Base-by-base conservation (phyloP, 2,797 vertebrate genomes). In the Danio tinwini region DNA sequence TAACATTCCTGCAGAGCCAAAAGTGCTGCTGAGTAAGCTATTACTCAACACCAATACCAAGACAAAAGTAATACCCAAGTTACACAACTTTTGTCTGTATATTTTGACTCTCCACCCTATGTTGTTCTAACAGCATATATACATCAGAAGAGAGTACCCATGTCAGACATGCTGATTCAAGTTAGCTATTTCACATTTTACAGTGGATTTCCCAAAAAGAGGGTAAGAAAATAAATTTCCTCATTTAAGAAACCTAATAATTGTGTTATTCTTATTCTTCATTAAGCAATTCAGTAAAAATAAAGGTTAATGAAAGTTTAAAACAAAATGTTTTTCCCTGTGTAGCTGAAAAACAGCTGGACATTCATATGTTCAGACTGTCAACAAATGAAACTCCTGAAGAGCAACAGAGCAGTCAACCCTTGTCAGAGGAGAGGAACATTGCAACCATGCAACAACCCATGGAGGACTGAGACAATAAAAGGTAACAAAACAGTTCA, bases 381-480 rank as follows among this genome's bases (percentile, higher is more conserved):
- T 76, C 62, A 67, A 39, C 40, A 45, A 47, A n/a, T 49, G 11
- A 68, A 77, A 6, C 0, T 21, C 39, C 5, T 42, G 56, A 2
- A 58, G 14, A 71, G 49, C 68, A 53, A 12, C 21, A 76, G 40
- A 64, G 47, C 9, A 40, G 1, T 64, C 19, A 58, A 56, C 13
- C 40, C 61, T 44, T 72, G 49, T n/a, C 68, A 72, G 21, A 76
- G 19, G 42, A 55, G 16, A 73, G 42, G 40, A 52, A 12, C 11
- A 29, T 7, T 58, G 13, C 10, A 72, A 52, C 6, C 62, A 59
- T 52, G 39, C 42, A 62, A 16, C 58, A 29, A 47, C 9, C 37
- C 9, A 71, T 76, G 71, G 73, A 76, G 9, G 74, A 71, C 5
- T 58, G 52, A 52, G 63, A 65, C 8, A 58, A 29, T 3, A 7